Percentiles rank a stretch among this genome's conserved stretches.
Conservation (phyloP, 2,113 vertebrate species). For the Myotis davidii region DNA sequence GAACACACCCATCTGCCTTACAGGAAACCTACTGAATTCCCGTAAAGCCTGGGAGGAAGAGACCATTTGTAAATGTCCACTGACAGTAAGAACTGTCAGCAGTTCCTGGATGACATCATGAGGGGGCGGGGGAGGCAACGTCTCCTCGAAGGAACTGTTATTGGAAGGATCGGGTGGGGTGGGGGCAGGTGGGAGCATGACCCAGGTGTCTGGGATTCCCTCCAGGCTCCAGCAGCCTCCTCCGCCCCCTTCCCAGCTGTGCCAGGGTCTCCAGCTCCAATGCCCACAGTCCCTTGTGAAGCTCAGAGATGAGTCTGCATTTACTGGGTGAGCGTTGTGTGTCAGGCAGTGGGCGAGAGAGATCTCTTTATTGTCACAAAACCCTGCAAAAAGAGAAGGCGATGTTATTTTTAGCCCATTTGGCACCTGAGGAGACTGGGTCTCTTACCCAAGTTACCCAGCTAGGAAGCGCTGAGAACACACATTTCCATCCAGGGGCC, state of each 20-base stretch:
- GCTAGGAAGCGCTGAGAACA: neutral
- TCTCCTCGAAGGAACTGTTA: neutral
- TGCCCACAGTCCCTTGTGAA: neutral
- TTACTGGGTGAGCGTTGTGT: neutral
- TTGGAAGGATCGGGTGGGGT: fast-evolving
- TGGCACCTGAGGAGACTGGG: neutral
- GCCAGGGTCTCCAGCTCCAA: neutral
- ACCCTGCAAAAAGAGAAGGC: neutral
- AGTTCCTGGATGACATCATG: neutral
- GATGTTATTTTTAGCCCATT: neutral
- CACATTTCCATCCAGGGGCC: fast-evolving
- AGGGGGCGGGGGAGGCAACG: too few species aligned
- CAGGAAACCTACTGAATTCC: neutral
- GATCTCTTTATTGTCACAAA: neutral
- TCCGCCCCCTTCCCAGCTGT: fast-evolving
- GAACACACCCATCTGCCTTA: neutral
- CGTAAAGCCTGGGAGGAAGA: fast-evolving
- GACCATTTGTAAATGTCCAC: neutral
- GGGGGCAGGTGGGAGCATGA: fast-evolving
- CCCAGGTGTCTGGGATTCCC: fast-evolving
- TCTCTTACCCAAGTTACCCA: neutral
- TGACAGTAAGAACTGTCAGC: fast-evolving
- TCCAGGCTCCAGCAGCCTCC: neutral
- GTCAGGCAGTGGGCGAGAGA: neutral
- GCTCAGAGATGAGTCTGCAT: neutral